Conservation (phyloP, 2,113 vertebrate genomes). For the Cyanoliseus patagonus region DNA sequence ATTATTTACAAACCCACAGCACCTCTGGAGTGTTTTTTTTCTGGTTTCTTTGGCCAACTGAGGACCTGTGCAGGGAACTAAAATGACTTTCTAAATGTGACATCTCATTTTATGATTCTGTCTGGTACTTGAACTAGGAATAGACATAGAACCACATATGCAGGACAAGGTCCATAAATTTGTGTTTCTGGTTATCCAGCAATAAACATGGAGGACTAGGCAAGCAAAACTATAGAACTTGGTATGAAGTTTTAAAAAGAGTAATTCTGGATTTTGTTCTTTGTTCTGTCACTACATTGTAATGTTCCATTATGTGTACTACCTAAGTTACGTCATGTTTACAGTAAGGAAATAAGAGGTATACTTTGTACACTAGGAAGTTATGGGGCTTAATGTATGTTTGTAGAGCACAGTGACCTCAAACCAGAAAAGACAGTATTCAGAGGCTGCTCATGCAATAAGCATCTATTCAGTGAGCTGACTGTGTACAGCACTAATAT, state of each 20-base stretch:
- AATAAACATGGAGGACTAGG: neutral
- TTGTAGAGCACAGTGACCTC: neutral
- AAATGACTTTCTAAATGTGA: neutral
- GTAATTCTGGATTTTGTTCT: neutral
- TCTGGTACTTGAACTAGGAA: neutral
- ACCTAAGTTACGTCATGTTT: neutral
- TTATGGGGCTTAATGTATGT: fast-evolving
- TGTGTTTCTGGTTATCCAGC: neutral
- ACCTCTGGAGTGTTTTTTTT: neutral
- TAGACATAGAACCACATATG: neutral
- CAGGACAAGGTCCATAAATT: neutral
- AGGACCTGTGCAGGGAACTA: neutral
- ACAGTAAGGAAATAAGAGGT: neutral
- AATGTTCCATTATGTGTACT: neutral
- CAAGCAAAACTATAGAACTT: neutral
- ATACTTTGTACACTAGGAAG: neutral
- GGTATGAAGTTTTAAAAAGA: neutral
- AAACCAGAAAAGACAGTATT: neutral
- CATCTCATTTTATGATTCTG: neutral
- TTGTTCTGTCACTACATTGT: neutral
- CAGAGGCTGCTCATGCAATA: neutral
- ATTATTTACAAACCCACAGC: neutral
- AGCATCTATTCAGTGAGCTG: neutral
- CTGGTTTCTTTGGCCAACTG: neutral
- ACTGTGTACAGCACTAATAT: neutral